Base-by-base conservation (phyloP, 2,797 vertebrate species). In the Tapirus indicus region DNA sequence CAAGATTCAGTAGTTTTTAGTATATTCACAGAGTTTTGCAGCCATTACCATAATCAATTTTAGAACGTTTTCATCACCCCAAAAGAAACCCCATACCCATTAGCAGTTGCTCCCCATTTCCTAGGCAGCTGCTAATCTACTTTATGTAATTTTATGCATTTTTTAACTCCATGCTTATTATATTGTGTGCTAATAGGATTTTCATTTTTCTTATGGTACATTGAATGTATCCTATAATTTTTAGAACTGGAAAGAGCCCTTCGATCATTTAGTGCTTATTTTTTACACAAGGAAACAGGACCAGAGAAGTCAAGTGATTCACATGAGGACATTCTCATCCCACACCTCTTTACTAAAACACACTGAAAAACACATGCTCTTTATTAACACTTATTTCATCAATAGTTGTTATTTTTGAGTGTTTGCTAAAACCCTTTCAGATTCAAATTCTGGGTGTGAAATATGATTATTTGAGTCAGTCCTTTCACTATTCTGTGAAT, bases 131-230 rank as follows among this genome's bases (percentile, higher is more conserved):
- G 4, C n/a, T 93, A 91, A 92, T 93, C 54, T 86, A 49, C 82
- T 74, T 89, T 93, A 32, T 91, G 16, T 89, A 88, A 64, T 88
- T 95, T 87, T 79, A 74, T 90, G 66, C n/a, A 52, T 94, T 94
- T 96, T 96, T 86, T 91, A 96, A 85, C 47, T 66, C 14, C 35
- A 71, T 75, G 82, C 62, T 93, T 91, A 29, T 86, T 92, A 77
- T 78, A 49, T 49, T 64, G 52, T 80, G 10, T 49, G n/a, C 49
- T 84, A 88, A 35, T 75, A 74, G 52, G 71, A 85, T 83, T 96
- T 88, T 69, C 13, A 54, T 47, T 87, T 92, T 95, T 97, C 49
- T 94, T 94, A 52, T 64, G n/a, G 58, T 58, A 72, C 13, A 52
- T 38, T 54, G 62, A 89, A 94, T 32, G 7, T 60, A 91, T 66